Conservation (phyloP, 1,140 invertebrate species). For the Drosophila takahashii region DNA sequence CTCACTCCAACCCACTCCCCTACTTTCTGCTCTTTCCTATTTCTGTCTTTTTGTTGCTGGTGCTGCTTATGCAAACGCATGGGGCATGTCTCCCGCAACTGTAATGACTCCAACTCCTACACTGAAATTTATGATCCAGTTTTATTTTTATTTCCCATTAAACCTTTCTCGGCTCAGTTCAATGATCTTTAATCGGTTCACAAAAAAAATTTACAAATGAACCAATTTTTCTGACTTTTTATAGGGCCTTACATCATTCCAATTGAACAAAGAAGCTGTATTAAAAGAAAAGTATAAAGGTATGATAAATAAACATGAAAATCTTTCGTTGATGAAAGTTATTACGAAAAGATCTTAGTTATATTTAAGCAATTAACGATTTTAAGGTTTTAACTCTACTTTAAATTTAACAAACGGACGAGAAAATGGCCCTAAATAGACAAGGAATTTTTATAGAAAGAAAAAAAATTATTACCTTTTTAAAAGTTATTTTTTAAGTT, state of each 20-base stretch:
- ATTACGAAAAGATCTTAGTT: no score
- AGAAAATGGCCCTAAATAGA: no score
- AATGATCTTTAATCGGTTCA: not conserved
- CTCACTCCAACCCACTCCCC: not conserved
- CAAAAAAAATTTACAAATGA: no score
- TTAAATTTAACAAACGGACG: no score
- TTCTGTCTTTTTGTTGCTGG: slow-evolving; percentile 17
- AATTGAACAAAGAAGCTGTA: not conserved
- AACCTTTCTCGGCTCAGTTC: not conserved
- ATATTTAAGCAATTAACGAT: no score
- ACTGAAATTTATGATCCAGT: not conserved
- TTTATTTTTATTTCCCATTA: not conserved
- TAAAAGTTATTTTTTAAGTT: no score
- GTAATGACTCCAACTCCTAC: slow-evolving; percentile 62
- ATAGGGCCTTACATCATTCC: not conserved
- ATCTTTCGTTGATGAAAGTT: not conserved
- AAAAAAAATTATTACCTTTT: no score
- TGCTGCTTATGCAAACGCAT: slow-evolving; percentile 77
- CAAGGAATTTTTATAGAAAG: no score
- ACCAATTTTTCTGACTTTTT: not conserved
- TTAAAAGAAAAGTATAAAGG: not conserved
- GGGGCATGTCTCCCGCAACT: slow-evolving; percentile 81
- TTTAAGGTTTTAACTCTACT: no score
- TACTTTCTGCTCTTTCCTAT: slow-evolving; percentile 19
- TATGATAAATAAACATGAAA: not conserved